Conservation (phyloP, 2,113 vertebrate species). For the Brevimyrus niger region DNA sequence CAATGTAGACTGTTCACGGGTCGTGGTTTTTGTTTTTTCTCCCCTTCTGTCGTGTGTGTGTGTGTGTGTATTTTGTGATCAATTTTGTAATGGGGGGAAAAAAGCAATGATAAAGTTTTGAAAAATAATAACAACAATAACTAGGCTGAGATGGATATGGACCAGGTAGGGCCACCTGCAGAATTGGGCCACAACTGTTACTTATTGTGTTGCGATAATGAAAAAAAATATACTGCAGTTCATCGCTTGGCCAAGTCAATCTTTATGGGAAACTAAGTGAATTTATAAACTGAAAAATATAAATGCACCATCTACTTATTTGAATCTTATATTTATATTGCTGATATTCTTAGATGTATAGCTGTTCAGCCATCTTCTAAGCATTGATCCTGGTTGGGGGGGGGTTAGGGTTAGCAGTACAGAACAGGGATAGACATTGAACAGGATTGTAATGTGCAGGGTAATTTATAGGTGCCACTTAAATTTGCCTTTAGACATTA, state of each 20-base stretch:
- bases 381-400: background rate
- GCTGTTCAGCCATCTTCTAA: background rate
- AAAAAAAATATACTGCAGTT: background rate
- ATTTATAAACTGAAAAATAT: background rate
- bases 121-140: too few relatives aligned
- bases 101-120: too few relatives aligned
- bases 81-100: too few relatives aligned
- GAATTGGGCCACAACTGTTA: background rate
- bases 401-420: background rate
- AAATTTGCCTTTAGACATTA: background rate
- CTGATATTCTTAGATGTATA: background rate
- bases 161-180: slow-evolving; percentile 63
- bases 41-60: too few relatives aligned
- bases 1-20: too few relatives aligned
- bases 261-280: background rate
- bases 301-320: too few relatives aligned
- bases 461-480: background rate
- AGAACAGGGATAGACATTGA: background rate
- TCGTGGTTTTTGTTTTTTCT: too few relatives aligned
- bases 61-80: too few relatives aligned
- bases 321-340: too few relatives aligned
- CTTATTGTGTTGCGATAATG: background rate
- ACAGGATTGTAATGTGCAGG: background rate
- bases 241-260: background rate
- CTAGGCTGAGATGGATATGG: slow-evolving; percentile 44